Evolutionary conservation across 2,797 vertebrate genomes (phyloP).

Genomic region (Artibeus lituratus): DNA sequence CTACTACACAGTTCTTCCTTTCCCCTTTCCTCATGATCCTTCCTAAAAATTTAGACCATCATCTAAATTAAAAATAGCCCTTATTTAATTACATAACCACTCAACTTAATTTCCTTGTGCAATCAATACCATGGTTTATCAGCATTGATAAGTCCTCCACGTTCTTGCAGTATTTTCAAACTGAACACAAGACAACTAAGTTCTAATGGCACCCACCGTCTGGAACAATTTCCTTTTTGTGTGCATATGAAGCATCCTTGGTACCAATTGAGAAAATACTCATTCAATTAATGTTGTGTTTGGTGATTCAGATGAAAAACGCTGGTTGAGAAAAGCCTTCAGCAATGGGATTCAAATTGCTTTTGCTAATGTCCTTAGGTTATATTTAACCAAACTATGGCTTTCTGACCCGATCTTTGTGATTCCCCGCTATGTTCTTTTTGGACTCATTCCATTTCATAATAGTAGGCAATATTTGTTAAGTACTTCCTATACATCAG

Average conservation of each 20-base stretch:
- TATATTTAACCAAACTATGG: conserved; percentile 4
- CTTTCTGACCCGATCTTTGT: background rate
- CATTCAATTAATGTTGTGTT: background rate
- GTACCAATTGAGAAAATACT: background rate
- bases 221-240: background rate
- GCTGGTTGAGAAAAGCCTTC: background rate
- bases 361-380: background rate
- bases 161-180: background rate
- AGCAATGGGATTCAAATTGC: conserved; percentile 15
- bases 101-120: background rate
- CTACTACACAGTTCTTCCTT: background rate
- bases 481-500: background rate
- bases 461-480: conserved; percentile 27
- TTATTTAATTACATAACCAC: background rate
- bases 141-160: background rate
- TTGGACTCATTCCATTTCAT: background rate
- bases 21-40: background rate
- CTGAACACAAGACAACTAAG: background rate
- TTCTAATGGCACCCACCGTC: background rate
- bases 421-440: background rate
- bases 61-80: background rate
- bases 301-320: background rate
- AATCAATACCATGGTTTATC: background rate
- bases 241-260: background rate
- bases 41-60: background rate